These are phyloP conservation scores for Ceyx melanurus DNA, from an alignment of 2,113 vertebrate species.

Conservation along the genomic window DNA sequence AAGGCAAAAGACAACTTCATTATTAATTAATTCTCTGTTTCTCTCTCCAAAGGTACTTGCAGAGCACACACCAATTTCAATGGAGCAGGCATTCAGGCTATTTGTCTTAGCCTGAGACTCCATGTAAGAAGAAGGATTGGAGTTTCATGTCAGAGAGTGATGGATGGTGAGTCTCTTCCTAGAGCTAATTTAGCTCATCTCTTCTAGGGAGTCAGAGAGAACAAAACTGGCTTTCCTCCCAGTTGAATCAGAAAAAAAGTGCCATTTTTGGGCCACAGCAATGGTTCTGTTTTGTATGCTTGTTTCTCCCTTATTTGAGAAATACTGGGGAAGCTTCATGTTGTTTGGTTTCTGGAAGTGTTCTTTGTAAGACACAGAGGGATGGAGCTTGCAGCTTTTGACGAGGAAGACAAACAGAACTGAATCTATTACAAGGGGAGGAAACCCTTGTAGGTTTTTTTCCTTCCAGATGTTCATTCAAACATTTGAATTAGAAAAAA, in stretches of 20 bases:
- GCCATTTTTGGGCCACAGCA: background rate
- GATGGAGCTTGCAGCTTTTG: background rate
- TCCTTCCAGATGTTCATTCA: slow-evolving; percentile 17
- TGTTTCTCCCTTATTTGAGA: background rate
- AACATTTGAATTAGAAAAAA: slow-evolving; percentile 1
- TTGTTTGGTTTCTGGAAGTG: background rate
- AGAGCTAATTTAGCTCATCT: background rate
- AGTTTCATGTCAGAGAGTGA: background rate
- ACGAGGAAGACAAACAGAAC: background rate
- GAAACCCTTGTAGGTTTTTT: background rate
- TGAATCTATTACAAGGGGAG: background rate
- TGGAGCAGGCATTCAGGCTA: background rate
- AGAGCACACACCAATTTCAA: background rate
- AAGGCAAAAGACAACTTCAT: background rate
- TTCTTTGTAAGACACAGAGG: background rate
- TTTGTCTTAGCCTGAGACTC: background rate
- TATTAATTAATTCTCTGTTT: background rate
- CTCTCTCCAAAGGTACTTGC: background rate
- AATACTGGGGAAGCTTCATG: background rate
- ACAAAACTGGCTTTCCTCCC: background rate
- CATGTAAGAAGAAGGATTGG: background rate
- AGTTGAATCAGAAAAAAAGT: background rate
- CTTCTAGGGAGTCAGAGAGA: background rate
- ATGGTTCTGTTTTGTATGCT: background rate
- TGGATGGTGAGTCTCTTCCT: background rate